Conservation (phyloP, 2,888 invertebrate species). For the Rhaphigaster nebulosa region DNA sequence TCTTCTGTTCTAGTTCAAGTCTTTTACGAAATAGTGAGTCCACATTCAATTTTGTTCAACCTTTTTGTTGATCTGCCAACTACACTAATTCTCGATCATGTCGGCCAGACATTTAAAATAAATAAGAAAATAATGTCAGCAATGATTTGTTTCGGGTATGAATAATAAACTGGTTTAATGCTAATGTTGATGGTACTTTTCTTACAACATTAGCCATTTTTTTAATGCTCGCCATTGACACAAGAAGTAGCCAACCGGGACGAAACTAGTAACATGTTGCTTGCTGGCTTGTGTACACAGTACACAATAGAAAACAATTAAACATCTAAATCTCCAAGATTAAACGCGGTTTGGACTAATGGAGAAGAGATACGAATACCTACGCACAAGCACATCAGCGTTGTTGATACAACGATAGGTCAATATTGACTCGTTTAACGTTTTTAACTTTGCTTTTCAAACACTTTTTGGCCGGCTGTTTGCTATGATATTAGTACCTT, state of each 20-base stretch:
- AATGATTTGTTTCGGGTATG: too few relatives aligned
- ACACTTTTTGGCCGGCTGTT: slow-evolving; percentile 5
- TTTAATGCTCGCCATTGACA: not conserved
- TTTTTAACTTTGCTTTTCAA: slow-evolving; percentile 36
- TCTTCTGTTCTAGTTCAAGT: not conserved
- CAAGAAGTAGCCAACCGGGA: not conserved
- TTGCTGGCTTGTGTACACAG: not conserved
- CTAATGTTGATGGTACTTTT: too few relatives aligned
- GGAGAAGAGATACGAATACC: not conserved
- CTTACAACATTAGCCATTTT: too few relatives aligned
- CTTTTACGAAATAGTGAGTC: not conserved
- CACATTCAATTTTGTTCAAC: not conserved
- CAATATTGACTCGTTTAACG: slow-evolving; percentile 43
- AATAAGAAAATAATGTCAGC: too few relatives aligned
- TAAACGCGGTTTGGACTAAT: not conserved
- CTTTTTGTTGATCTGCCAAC: not conserved
- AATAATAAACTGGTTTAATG: too few relatives aligned
- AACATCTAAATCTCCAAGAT: not conserved
- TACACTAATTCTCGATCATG: not conserved
- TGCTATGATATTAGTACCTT: slow-evolving; percentile 32
- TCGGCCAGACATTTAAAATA: not conserved
- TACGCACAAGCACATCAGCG: not conserved
- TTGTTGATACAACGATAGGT: not conserved
- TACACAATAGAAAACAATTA: not conserved
- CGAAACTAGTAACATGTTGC: not conserved